phyloP scores from a whole-genome alignment of 2,797 vertebrate species.

The Tokudaia tokunoshimensis region DNA sequence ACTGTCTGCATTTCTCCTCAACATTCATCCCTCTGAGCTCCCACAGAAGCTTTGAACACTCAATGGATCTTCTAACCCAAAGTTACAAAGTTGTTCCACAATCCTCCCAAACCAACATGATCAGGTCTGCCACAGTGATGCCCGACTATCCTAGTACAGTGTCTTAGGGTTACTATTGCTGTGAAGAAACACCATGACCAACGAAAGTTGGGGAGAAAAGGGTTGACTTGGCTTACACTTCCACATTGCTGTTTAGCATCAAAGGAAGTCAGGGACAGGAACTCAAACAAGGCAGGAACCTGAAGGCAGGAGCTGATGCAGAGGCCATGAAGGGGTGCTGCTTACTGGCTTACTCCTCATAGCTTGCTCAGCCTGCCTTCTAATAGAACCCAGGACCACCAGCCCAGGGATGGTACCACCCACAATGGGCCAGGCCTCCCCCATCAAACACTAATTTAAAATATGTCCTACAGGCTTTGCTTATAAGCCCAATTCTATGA shows the following conservation, averaged over 20 bases:
- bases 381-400: not conserved
- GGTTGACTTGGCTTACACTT: not conserved
- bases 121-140: not conserved
- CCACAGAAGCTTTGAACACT: not conserved
- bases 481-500: not conserved
- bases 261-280: not conserved
- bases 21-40: not conserved
- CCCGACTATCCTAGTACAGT: not conserved
- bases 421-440: not conserved
- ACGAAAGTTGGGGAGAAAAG: not conserved
- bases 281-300: not conserved
- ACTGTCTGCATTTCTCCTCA: too few species aligned
- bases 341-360: not conserved
- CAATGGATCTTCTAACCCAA: not conserved
- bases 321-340: not conserved
- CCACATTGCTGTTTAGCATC: not conserved
- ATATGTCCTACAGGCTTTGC: not conserved
- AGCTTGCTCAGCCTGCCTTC: not conserved
- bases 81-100: not conserved
- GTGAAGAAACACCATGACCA: not conserved
- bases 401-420: not conserved
- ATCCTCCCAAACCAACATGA: not conserved
- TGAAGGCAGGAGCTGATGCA: not conserved
- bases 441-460: not conserved
- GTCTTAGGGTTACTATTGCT: not conserved